Evolutionary conservation across 2,113 vertebrate species (phyloP).

Genomic region (Paratilapia polleni): DNA sequence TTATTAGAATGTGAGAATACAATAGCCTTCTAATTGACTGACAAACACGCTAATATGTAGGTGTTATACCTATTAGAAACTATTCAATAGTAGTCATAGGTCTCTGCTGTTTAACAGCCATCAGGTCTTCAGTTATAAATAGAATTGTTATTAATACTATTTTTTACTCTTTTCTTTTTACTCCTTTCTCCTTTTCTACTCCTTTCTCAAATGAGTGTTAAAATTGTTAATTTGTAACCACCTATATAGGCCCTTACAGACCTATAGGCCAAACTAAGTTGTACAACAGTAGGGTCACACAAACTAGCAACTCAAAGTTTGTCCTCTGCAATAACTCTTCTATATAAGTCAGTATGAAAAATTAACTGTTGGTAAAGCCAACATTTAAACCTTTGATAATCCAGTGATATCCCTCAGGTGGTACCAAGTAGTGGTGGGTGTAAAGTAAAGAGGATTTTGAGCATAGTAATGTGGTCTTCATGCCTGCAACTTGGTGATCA

Average conservation of each 20-base stretch:
- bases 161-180: not conserved
- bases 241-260: not conserved
- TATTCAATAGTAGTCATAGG: not conserved
- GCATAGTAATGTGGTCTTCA: not conserved
- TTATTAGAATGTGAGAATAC: not conserved
- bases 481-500: conserved; percentile 4
- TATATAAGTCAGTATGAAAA: no score
- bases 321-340: not conserved
- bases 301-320: not conserved
- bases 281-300: not conserved
- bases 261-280: not conserved
- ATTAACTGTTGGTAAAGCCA: not conserved
- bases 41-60: not conserved
- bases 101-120: not conserved
- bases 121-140: not conserved
- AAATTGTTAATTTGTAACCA: not conserved
- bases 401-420: not conserved
- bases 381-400: not conserved
- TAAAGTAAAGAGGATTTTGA: not conserved
- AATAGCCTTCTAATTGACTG: not conserved
- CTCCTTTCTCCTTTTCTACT: not conserved
- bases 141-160: not conserved
- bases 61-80: not conserved
- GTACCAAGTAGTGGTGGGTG: not conserved
- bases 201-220: not conserved